Percentiles rank a stretch among this genome's conserved stretches.
Conservation (phyloP, 2,113 vertebrate genomes). For the Columba livia region DNA sequence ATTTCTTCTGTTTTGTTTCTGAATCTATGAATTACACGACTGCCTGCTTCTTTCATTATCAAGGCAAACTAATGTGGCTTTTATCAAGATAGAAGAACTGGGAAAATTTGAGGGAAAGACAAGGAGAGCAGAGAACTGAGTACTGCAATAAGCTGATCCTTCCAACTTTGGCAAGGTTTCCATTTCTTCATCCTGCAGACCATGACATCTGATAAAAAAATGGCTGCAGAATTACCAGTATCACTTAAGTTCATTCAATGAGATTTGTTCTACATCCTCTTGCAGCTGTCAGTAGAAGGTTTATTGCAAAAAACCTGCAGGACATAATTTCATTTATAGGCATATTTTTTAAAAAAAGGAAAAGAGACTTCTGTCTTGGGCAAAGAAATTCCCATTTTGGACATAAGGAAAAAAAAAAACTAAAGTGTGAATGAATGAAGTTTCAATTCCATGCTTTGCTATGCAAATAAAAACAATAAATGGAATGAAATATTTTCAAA, state of each 20-base stretch:
- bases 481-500: not conserved
- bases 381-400: not conserved
- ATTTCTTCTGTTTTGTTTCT: not conserved
- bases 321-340: accelerated
- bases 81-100: not conserved
- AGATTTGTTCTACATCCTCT: not conserved
- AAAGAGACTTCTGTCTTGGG: not conserved
- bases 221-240: not conserved
- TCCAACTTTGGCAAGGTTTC: not conserved
- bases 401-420: not conserved
- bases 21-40: not conserved
- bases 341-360: not conserved
- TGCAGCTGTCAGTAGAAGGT: not conserved
- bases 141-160: accelerated
- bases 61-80: not conserved
- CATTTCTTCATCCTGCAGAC: not conserved
- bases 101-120: not conserved
- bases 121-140: not conserved
- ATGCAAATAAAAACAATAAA: not conserved
- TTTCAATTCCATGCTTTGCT: not conserved
- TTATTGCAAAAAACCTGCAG: not conserved
- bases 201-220: not conserved
- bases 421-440: not conserved
- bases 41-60: not conserved
- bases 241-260: not conserved